A percentile compares a stretch with the other conserved stretches of the same genome.
phyloP scores from a whole-genome alignment of 2,888 invertebrate species.

The Xestia sexstrigata region DNA sequence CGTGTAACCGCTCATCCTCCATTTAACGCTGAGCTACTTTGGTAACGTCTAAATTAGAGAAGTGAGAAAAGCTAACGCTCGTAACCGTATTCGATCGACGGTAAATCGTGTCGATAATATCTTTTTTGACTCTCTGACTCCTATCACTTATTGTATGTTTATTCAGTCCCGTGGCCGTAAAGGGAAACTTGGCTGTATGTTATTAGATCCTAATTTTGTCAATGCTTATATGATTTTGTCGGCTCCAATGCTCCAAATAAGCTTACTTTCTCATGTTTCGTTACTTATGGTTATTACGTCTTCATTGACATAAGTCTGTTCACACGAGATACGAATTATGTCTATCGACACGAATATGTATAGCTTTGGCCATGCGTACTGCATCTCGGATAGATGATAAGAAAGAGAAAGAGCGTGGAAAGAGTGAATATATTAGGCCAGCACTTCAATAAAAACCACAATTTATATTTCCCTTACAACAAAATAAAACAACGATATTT shows the following conservation, averaged over 20 bases:
- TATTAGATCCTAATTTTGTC: constrained; percentile 82
- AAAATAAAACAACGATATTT: constrained; percentile 22
- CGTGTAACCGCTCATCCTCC: constrained; percentile 86
- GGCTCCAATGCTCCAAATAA: constrained; percentile 77
- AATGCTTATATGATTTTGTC: constrained; percentile 80
- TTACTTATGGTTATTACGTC: constrained; percentile 74
- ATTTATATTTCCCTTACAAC: constrained; percentile 28
- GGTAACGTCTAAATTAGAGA: constrained; percentile 89
- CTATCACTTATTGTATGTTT: constrained; percentile 86
- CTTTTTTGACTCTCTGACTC: constrained; percentile 83
- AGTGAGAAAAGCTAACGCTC: constrained; percentile 89
- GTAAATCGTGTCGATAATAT: constrained; percentile 88
- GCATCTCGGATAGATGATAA: constrained; percentile 3
- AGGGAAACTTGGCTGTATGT: constrained; percentile 81
- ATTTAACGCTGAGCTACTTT: constrained; percentile 89
- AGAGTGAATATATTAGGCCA: constrained; percentile 17
- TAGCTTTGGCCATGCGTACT: constrained; percentile 13
- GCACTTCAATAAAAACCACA: constrained; percentile 20
- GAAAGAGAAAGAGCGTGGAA: background rate
- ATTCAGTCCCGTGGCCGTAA: constrained; percentile 80
- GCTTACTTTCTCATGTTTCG: constrained; percentile 79
- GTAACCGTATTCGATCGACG: constrained; percentile 85
- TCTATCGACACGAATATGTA: constrained; percentile 27
- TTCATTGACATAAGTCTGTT: constrained; percentile 77
- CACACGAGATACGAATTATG: constrained; percentile 63